Base-by-base conservation (phyloP, 2,888 invertebrate species). In the Anagyrus pseudococci region DNA sequence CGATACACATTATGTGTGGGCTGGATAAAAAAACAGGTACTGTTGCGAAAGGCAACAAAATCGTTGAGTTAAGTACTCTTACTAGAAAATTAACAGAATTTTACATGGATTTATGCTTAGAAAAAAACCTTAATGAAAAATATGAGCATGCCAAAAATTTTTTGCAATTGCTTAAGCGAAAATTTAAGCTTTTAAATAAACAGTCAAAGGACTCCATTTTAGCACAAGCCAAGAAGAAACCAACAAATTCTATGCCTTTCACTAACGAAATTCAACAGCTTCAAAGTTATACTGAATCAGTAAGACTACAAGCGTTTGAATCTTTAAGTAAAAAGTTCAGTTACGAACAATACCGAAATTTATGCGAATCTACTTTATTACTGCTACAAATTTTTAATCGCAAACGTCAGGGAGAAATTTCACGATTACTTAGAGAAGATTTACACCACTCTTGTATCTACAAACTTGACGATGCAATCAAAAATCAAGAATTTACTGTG, bases 311-410 rank as follows among this genome's bases (percentile, higher is more conserved):
- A 33, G 4, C 54, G 8, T 22, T 37, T 22, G n/a, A 25, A 1
- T 8, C 26, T 3, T 41, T 65, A 26, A 4, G 23, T 17, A 20
- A 25, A 10, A 15, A 4, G 1, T 60, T 37, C 46, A 29, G 25
- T 19, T 3, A 17, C 23, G 0, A 17, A 13, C 20, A 13, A 2
- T 65, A 37, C 25, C 29, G 2, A 33, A 41, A 13, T 22, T 40
- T 67, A 17, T 49, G 49, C 10, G 50, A 62, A 23, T 20, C 48
- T 15, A 58, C 52, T 7, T 44, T 66, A 2, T 20, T 54, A 15
- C 33, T 58, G 17, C 13, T 63, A 1, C 53, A 60, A 43, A 13
- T 63, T 10, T 67, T 66, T 19, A 67, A 67, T 40, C 49, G 65
- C 2, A 57, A 59, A 58, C 23, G 67, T 41, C 49, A 59, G 4